Conservation (phyloP, 1,140 invertebrate species). For the Bursaphelenchus mucronatus region DNA sequence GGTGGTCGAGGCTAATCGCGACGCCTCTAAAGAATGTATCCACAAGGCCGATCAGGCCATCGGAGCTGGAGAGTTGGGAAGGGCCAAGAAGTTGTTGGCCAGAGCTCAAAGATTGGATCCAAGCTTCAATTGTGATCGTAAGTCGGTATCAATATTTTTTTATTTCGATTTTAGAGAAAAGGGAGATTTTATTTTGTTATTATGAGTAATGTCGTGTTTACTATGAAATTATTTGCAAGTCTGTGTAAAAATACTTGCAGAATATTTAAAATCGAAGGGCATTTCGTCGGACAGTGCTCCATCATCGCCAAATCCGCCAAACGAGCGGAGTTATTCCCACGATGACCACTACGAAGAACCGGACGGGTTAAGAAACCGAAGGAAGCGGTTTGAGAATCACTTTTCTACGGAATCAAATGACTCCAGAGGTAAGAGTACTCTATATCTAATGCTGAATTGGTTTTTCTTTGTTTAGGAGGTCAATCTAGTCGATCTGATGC, state of each 20-base stretch:
- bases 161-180: not conserved
- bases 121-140: conserved; percentile 49
- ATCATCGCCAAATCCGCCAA: conserved; percentile 26
- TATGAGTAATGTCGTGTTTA: too few species aligned
- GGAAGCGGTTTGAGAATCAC: conserved; percentile 22
- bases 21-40: conserved; percentile 43
- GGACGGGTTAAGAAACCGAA: conserved; percentile 30
- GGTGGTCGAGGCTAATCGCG: conserved; percentile 49
- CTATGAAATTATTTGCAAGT: too few species aligned
- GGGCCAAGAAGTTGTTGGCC: conserved; percentile 42
- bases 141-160: conserved; percentile 22
- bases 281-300: conserved; percentile 7
- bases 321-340: conserved; percentile 56
- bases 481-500: not conserved
- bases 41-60: conserved; percentile 46
- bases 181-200: too few species aligned
- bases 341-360: conserved; percentile 55
- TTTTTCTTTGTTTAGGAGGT: too few species aligned
- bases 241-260: too few species aligned
- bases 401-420: conserved; percentile 32
- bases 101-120: conserved; percentile 55
- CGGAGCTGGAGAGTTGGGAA: conserved; percentile 36
- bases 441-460: too few species aligned
- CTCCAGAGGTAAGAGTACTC: not conserved
- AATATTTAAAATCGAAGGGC: too few species aligned